Conservation (phyloP, 2,113 vertebrate genomes). For the Aramus guarauna region DNA sequence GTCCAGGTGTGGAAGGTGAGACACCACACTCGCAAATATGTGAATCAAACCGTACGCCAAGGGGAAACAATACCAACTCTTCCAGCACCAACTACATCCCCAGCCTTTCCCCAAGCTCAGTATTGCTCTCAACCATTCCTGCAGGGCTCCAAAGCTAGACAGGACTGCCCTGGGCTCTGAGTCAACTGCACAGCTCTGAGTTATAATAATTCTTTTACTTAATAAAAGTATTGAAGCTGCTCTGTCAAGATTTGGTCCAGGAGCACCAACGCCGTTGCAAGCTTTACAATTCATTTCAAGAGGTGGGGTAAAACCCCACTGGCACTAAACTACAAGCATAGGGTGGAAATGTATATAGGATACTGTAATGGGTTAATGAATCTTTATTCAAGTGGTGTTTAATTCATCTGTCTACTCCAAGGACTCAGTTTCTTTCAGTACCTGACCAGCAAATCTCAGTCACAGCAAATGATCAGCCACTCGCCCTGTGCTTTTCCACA, state of each 20-base stretch:
- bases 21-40: background rate
- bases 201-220: background rate
- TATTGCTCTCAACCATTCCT: background rate
- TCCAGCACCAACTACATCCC: background rate
- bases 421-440: background rate
- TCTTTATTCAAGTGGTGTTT: background rate
- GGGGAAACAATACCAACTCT: background rate
- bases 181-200: background rate
- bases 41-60: background rate
- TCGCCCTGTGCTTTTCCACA: background rate
- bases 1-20: background rate
- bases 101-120: background rate
- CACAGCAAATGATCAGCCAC: background rate
- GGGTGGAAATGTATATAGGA: background rate
- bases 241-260: background rate
- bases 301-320: background rate
- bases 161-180: background rate
- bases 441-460: background rate
- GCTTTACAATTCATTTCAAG: background rate
- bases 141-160: background rate
- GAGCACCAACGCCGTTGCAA: background rate
- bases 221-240: background rate
- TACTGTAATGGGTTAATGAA: background rate
- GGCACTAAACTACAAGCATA: background rate
- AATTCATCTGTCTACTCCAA: background rate